phyloP scores from a whole-genome alignment of 2,797 vertebrate genomes.

The Stomatorhinus walkeri region DNA sequence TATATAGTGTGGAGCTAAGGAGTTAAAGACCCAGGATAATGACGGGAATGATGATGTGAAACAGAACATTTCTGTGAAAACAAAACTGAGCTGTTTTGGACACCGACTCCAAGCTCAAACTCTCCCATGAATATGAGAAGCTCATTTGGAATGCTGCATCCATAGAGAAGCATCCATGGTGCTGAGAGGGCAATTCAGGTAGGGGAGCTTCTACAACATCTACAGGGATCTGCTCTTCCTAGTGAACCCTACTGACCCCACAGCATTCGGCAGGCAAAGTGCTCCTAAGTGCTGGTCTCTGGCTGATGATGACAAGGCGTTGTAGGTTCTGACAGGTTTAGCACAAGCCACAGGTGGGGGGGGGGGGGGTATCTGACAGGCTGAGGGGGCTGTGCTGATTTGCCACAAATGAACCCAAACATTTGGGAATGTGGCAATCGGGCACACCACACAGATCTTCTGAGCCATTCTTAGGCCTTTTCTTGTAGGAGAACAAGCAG shows the following conservation, averaged over 20 bases:
- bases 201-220: conserved; percentile 6
- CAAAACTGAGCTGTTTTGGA: neutral
- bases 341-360: conserved; percentile 21
- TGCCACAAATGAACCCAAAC: conserved; percentile 35
- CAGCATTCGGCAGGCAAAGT: conserved; percentile 29
- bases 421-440: neutral
- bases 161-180: conserved; percentile 21
- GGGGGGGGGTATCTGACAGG: conserved; percentile 24
- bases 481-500: neutral
- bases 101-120: neutral
- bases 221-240: conserved; percentile 31
- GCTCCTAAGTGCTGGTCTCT: conserved; percentile 17
- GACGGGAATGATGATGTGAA: neutral
- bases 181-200: conserved; percentile 15
- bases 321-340: conserved; percentile 36
- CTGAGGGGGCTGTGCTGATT: conserved; percentile 21
- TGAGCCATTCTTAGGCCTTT: neutral
- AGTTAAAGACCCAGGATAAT: neutral
- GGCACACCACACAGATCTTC: neutral
- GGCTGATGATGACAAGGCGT: conserved; percentile 28
- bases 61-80: neutral
- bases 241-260: conserved; percentile 27
- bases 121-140: conserved; percentile 9
- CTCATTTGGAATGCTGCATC: conserved; percentile 18
- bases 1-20: neutral